phyloP scores from a whole-genome alignment of 2,888 invertebrate species.

The Drosophila formosana region DNA sequence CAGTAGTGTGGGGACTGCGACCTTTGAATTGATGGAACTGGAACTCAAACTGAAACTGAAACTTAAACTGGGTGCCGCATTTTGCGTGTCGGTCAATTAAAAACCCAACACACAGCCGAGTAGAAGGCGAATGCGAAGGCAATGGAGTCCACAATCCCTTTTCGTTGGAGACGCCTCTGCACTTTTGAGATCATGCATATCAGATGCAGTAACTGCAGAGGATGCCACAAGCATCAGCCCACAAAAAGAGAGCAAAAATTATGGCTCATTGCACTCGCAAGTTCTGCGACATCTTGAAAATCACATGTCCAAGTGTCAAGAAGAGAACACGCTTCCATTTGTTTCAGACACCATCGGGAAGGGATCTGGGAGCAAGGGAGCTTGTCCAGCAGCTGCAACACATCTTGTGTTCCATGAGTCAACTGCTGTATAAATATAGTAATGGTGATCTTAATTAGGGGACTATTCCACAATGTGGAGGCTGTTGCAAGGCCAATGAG shows the following conservation, averaged over 20 bases:
- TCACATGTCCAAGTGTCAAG: slow-evolving; percentile 38
- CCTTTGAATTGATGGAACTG: slow-evolving; percentile 49
- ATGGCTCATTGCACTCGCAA: slow-evolving; percentile 20
- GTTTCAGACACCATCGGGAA: neutral
- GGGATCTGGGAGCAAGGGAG: neutral
- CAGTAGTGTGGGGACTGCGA: slow-evolving; percentile 49
- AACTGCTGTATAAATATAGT: slow-evolving; percentile 3
- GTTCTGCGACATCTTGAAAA: slow-evolving; percentile 9
- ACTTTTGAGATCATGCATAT: neutral
- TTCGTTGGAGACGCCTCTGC: slow-evolving; percentile 8
- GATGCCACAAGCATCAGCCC: slow-evolving; percentile 9
- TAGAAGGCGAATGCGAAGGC: neutral
- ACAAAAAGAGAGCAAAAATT: slow-evolving; percentile 16
- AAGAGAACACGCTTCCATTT: slow-evolving; percentile 19
- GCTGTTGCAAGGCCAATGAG: slow-evolving; percentile 29
- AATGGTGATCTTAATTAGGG: slow-evolving; percentile 23
- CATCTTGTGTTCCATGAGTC: slow-evolving; percentile 25
- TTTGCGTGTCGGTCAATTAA: slow-evolving; percentile 48
- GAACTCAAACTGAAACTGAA: slow-evolving; percentile 3
- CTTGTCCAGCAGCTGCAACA: slow-evolving; percentile 38
- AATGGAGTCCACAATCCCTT: neutral
- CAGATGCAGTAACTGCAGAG: slow-evolving; percentile 14
- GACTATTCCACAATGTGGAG: slow-evolving; percentile 6
- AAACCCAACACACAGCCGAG: neutral
- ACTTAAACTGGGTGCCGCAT: slow-evolving; percentile 13